These are phyloP conservation scores for Patiria pectinifera DNA, from an alignment of 53 echinoderm and acorn worm genomes.

Conservation along the genomic window DNA sequence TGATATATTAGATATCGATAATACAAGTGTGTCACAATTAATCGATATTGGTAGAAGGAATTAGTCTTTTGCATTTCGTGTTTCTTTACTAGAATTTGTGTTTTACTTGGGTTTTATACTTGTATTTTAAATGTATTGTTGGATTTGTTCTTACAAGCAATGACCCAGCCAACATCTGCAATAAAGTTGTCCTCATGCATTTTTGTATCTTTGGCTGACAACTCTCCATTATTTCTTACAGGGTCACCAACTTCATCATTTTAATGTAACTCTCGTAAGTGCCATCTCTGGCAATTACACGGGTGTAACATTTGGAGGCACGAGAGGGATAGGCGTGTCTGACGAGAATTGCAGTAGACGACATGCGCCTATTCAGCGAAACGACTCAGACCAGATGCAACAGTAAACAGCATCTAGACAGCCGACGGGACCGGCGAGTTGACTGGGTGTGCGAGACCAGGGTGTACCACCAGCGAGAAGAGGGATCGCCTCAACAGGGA, in stretches of 20 bases:
- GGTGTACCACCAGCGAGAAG: not conserved
- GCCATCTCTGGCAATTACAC: not conserved
- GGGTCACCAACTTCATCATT: not conserved
- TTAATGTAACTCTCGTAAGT: not conserved
- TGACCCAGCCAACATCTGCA: too few relatives aligned
- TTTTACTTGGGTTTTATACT: too few relatives aligned
- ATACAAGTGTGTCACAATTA: too few relatives aligned
- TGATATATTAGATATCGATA: too few relatives aligned
- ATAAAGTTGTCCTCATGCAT: too few relatives aligned
- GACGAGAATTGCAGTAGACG: not conserved
- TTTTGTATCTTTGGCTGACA: too few relatives aligned
- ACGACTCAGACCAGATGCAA: not conserved
- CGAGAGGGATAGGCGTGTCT: conserved; percentile 25
- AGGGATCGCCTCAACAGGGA: not conserved
- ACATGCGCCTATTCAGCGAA: not conserved
- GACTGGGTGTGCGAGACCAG: not conserved
- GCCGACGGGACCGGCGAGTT: not conserved
- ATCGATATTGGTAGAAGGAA: too few relatives aligned
- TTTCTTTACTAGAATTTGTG: too few relatives aligned
- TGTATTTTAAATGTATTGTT: too few relatives aligned
- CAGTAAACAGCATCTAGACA: not conserved
- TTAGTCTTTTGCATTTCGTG: too few relatives aligned
- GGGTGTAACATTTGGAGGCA: conserved; percentile 47
- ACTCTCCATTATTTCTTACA: not conserved
- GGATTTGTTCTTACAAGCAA: too few relatives aligned